Conservation (phyloP, 2,797 vertebrate genomes). For the Premnoplex brunnescens region DNA sequence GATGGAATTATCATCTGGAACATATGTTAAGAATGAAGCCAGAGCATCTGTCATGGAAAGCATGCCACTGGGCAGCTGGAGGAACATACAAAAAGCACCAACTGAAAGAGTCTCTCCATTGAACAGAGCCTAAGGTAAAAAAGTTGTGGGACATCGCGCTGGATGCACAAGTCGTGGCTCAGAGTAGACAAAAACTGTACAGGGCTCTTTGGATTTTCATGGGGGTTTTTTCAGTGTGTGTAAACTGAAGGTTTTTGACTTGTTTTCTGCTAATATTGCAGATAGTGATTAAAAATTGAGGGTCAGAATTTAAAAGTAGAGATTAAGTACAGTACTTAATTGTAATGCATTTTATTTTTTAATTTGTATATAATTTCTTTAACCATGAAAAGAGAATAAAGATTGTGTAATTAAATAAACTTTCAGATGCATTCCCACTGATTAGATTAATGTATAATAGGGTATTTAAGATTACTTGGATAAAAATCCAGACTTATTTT, state of each 20-base stretch:
- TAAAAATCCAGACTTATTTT: neutral
- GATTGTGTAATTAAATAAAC: neutral
- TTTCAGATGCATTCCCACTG: neutral
- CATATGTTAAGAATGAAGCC: slow-evolving; percentile 70
- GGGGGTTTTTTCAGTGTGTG: neutral
- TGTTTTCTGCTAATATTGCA: neutral
- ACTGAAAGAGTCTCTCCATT: slow-evolving; percentile 3
- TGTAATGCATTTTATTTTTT: neutral
- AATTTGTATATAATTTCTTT: neutral
- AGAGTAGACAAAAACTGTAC: neutral
- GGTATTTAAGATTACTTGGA: neutral
- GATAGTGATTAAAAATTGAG: neutral
- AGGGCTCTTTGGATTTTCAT: neutral
- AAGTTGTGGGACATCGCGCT: neutral
- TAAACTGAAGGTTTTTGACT: neutral
- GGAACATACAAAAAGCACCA: slow-evolving; percentile 33
- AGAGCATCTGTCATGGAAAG: slow-evolving; percentile 69
- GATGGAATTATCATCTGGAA: slow-evolving; percentile 71
- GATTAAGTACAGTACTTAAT: neutral
- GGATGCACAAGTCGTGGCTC: neutral
- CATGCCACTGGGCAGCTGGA: slow-evolving; percentile 68
- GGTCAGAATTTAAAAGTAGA: neutral
- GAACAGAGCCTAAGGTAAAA: neutral
- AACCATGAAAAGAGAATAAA: neutral
- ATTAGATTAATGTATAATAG: neutral